Evolutionary conservation across 2,888 invertebrate species (phyloP).

Genomic region (Chydorus sphaericus): DNA sequence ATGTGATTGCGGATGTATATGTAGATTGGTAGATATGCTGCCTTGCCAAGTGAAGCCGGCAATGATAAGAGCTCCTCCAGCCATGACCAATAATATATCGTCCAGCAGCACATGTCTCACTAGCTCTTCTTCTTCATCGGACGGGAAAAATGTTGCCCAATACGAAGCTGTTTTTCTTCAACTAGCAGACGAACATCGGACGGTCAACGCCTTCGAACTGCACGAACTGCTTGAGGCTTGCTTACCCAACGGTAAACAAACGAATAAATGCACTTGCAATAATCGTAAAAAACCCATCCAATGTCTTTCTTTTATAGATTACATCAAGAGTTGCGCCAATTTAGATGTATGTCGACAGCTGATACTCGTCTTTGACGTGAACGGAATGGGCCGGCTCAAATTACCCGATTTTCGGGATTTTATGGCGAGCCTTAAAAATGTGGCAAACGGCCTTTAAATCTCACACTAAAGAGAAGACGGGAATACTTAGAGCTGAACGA

Average conservation of each 20-base stretch:
- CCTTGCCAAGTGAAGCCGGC: conserved; percentile 56
- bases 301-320: conserved; percentile 41
- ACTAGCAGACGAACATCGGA: conserved; percentile 75
- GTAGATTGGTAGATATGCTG: conserved; percentile 40
- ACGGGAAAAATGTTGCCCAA: conserved; percentile 59
- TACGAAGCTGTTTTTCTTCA: conserved; percentile 83
- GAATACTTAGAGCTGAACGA: conserved; percentile 71
- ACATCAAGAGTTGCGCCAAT: conserved; percentile 83
- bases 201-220: conserved; percentile 78
- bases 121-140: conserved; percentile 24
- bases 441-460: conserved; percentile 84
- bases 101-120: background rate
- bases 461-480: conserved; percentile 79
- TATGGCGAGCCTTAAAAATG: conserved; percentile 75
- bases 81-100: conserved; percentile 41
- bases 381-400: conserved; percentile 66
- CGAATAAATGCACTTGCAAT: background rate
- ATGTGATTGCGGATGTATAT: no score
- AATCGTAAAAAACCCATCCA: background rate
- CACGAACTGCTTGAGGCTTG: conserved; percentile 81
- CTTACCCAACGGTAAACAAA: conserved; percentile 53
- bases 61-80: conserved; percentile 20
- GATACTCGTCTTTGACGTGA: conserved; percentile 74
- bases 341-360: conserved; percentile 84
- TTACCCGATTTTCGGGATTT: conserved; percentile 77